These are phyloP conservation scores for Cephalopholis sonnerati DNA, from an alignment of 2,113 vertebrate species.

Conservation along the genomic window DNA sequence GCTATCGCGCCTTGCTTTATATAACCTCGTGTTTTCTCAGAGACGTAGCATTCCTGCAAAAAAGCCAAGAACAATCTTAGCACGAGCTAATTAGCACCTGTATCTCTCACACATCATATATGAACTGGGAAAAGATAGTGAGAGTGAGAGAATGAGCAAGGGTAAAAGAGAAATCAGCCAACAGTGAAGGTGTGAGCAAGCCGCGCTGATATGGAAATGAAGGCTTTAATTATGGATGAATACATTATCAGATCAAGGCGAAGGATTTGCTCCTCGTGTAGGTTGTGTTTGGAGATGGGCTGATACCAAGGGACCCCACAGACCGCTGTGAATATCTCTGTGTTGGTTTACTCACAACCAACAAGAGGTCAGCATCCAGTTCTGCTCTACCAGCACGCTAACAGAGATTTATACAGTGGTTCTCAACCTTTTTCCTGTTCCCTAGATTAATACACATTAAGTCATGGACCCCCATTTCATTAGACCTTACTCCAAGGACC, in stretches of 20 bases:
- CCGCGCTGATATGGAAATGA: constrained; percentile 78
- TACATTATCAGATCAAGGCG: constrained; percentile 77
- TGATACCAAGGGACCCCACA: constrained; percentile 46
- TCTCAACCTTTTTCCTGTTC: too few relatives aligned
- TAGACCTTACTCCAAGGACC: too few relatives aligned
- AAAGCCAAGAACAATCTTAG: constrained; percentile 38
- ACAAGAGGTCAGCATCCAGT: not conserved
- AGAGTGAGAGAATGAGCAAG: constrained; percentile 19
- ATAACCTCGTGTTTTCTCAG: constrained; percentile 51
- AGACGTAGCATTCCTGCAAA: constrained; percentile 43
- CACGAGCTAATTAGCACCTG: constrained; percentile 74
- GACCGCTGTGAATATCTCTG: constrained; percentile 37
- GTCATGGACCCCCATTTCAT: too few relatives aligned
- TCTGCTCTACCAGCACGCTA: constrained; percentile 9
- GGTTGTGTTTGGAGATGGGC: constrained; percentile 62
- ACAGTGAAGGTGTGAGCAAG: constrained; percentile 73
- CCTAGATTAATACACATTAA: too few relatives aligned
- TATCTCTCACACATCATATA: constrained; percentile 44
- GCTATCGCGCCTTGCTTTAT: constrained; percentile 42
- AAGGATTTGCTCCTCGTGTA: constrained; percentile 59
- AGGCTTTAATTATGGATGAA: constrained; percentile 83
- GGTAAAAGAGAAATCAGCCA: constrained; percentile 51
- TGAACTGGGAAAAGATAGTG: constrained; percentile 37
- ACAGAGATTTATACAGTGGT: not conserved
- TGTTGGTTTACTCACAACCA: constrained; percentile 42